Conservation (phyloP, 2,888 invertebrate species). For the Lymantria monacha region DNA sequence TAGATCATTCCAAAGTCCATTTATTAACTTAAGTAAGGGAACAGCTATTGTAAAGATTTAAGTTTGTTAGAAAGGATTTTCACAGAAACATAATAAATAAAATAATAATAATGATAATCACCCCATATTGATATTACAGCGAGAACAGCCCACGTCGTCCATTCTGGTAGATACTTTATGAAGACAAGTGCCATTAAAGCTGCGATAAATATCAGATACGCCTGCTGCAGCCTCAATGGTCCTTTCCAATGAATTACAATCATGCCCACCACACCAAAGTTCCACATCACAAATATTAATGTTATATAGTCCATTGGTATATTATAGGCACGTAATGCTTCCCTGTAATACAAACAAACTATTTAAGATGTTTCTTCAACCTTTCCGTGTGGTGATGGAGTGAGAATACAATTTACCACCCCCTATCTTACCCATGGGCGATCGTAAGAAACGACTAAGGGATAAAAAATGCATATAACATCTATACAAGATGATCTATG, state of each 20-base stretch:
- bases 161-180: slow-evolving; percentile 99
- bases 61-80: too few species aligned
- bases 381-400: too few species aligned
- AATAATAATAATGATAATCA: slow-evolving; percentile 48
- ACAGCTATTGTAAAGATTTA: too few species aligned
- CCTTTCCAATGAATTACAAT: slow-evolving; percentile 99
- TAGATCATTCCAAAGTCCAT: too few species aligned
- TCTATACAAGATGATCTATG: too few species aligned
- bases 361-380: neutral
- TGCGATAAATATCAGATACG: slow-evolving; percentile 97
- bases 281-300: slow-evolving; percentile 94
- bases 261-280: slow-evolving; percentile 98
- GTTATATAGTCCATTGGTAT: slow-evolving; percentile 98
- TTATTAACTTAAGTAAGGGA: too few species aligned
- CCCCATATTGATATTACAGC: slow-evolving; percentile 99
- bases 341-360: slow-evolving; percentile 77
- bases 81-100: neutral
- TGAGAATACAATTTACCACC: too few species aligned
- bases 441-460: too few species aligned
- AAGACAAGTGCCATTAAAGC: slow-evolving; percentile 99
- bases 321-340: slow-evolving; percentile 95
- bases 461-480: too few species aligned
- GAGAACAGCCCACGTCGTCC: slow-evolving; percentile 99
- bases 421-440: too few species aligned
- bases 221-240: slow-evolving; percentile 95